Evolutionary conservation across 2,113 vertebrate genomes (phyloP), one percentile per base, ranked within the genome.

Genomic region (Platysteira castanea): DNA sequence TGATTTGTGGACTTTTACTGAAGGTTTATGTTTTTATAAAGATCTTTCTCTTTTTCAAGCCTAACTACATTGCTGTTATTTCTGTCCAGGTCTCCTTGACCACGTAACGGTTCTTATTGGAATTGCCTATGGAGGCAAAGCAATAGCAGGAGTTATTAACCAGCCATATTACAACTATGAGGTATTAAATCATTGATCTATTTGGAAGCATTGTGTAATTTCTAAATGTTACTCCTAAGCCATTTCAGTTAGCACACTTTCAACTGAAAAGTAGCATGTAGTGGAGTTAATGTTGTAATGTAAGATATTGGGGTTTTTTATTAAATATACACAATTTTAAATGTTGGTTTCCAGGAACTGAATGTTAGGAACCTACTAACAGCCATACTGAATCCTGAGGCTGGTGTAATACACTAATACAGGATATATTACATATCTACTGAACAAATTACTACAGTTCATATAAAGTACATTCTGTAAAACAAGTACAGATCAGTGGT

Each of bases 161-260:
- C 99, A 99, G 95, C 99, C 99, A 3, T 99, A 99, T 96, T 99
- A 99, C 98, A 99, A 99, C 97, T 99, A 99, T 76, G 98, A 99
- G 99, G 99, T 99, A 98, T 68, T 92, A n/a, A 84, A 78, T 24
- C 16, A 86, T 26, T 63, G 27, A 79, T 84, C 82, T 82, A 15
- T 59, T 95, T 91, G 42, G 64, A 80, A 97, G 37, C n/a, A 64
- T 24, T 47, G 15, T 26, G 7, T 82, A 10, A 26, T 82, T 33
- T 89, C 30, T 44, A 56, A 84, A 18, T 73, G n/a, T 47, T 27
- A 24, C 19, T 86, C 82, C 71, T 87, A 69, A 88, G 68, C 27
- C 63, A 8, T 44, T 92, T 52, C 35, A 90, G 54, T 73, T 60
- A 71, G 68, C 68, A 94, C 30, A 53, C 28, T 93, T 92, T 59